Evolutionary conservation across 2,888 invertebrate species (phyloP), one percentile per base, ranked within the genome.

Genomic region (Hypena proboscidalis): DNA sequence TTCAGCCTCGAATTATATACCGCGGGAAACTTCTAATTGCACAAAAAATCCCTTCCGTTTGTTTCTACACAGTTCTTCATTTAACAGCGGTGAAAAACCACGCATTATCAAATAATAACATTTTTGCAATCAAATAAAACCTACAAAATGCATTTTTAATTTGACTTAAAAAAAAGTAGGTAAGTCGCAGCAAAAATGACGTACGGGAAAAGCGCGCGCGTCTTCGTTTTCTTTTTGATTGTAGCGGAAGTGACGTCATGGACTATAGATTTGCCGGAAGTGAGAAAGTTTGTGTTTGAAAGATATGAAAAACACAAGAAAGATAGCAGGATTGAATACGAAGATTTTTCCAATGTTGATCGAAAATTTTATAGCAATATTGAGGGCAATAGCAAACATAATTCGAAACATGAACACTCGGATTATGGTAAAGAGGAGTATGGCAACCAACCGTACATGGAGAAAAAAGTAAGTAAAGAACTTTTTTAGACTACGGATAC

Each of bases 261-360:
- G 88, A 87, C 86, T 0, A 74, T 87, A 11, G 85, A 89, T 58
- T 60, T 87, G 43, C 77, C 79, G 23, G 82, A 83, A 68, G 78
- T 81, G 32, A 67, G 85, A 19, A 78, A 74, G 34, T 74, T 70
- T 48, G 69, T 74, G 39, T 80, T 82, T 9, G 73, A 78, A 26
- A 77, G 72, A 50, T 64, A 73, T 31, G 68, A 70, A n/a, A 47
- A 44, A 1, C 45, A 52, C 15, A 62, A 58, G 8, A 37, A 53
- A 15, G 37, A 37, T 14, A 32, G 7, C 17, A 50, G 21, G 17
- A 45, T 30, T 27, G 59, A 33, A 35, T 54, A 44, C 27, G 54
- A 57, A 2, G 50, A 60, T 14, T 59, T 59, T 6, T 35, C 63
- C 11, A 59, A 61, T 3, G 26, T 35, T 3, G 58, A 47, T 15